Evolutionary conservation across 1,140 invertebrate genomes (phyloP).

Genomic region (Lepidurus apus): DNA sequence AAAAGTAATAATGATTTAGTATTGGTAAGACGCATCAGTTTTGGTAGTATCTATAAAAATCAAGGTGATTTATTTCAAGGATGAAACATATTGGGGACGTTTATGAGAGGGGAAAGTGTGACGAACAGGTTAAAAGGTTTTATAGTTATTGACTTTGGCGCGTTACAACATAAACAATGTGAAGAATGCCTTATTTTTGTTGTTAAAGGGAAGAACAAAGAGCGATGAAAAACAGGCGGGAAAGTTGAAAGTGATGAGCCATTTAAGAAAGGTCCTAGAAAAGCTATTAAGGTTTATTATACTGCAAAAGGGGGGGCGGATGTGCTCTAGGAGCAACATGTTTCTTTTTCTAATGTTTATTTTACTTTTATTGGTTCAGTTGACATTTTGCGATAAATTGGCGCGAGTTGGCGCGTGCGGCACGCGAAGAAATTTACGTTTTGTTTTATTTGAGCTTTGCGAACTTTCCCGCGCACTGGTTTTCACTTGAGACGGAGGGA

Average conservation of each 20-base stretch:
- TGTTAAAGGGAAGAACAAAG: not conserved
- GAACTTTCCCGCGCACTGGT: too few relatives aligned
- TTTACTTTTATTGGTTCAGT: not conserved
- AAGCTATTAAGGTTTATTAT: not conserved
- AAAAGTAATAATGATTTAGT: too few relatives aligned
- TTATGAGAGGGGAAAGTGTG: not conserved
- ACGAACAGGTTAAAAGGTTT: not conserved
- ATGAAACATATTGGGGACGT: too few relatives aligned
- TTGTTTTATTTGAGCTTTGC: not conserved
- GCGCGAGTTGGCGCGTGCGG: conserved; percentile 13
- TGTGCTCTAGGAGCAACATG: too few relatives aligned
- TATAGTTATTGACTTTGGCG: not conserved
- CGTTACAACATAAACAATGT: not conserved
- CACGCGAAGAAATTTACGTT: conserved; percentile 1
- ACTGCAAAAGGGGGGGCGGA: not conserved
- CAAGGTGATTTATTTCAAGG: too few relatives aligned
- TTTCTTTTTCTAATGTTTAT: not conserved
- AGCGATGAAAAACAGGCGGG: not conserved
- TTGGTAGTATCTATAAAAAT: too few relatives aligned
- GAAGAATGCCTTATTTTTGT: not conserved
- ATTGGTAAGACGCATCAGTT: too few relatives aligned
- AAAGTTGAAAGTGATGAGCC: not conserved
- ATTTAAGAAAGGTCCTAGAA: not conserved
- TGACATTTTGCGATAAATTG: not conserved
- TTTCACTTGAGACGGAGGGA: too few relatives aligned